Conservation (phyloP, 1,140 invertebrate genomes). For the Eubasilissa regina region DNA sequence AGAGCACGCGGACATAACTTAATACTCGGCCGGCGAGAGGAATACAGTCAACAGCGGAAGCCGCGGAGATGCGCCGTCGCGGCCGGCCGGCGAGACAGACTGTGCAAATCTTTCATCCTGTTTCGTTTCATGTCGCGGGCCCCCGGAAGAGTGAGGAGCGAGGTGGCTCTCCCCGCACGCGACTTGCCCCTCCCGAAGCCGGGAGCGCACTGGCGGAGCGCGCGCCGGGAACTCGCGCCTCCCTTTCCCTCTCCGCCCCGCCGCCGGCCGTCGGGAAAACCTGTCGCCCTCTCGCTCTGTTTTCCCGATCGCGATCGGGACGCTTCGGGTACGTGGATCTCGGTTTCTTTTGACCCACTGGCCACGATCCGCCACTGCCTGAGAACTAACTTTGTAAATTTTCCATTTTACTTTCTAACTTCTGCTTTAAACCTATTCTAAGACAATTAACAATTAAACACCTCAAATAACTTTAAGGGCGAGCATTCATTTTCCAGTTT, state of each 20-base stretch:
- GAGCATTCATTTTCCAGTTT: no score
- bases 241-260: neutral
- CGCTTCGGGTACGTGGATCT: neutral
- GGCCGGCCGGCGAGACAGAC: no score
- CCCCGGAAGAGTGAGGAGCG: slow-evolving; percentile 25
- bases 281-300: slow-evolving; percentile 1
- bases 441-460: no score
- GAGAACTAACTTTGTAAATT: no score
- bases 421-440: no score
- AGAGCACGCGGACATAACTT: no score
- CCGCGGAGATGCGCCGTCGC: no score
- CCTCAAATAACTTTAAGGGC: no score
- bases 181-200: slow-evolving; percentile 47
- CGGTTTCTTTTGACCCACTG: neutral
- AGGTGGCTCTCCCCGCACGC: slow-evolving; percentile 19
- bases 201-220: slow-evolving; percentile 48
- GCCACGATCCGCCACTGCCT: neutral
- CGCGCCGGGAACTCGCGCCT: slow-evolving; percentile 10
- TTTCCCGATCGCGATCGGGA: slow-evolving; percentile 36
- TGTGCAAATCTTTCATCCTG: slow-evolving; percentile 32
- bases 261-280: neutral
- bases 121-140: slow-evolving; percentile 38
- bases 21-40: no score
- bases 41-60: no score
- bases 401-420: no score